Percentiles rank a stretch among this genome's conserved stretches.
These are phyloP conservation scores for Gallinago jamesoni DNA, from an alignment of 2,113 vertebrate species.

Conservation along the genomic window DNA sequence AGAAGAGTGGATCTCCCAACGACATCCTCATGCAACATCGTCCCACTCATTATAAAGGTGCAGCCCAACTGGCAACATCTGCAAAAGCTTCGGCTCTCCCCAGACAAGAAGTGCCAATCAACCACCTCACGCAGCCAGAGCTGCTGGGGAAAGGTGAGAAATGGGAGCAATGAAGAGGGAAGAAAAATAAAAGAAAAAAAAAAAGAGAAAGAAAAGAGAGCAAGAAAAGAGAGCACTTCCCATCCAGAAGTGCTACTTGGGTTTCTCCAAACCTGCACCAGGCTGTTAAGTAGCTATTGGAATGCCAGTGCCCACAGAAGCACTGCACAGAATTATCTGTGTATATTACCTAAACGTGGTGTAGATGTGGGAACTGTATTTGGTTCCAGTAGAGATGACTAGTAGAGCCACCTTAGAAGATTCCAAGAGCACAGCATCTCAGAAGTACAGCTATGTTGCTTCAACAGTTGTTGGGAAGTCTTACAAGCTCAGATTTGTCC, in stretches of 20 bases:
- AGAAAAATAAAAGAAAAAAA: background rate
- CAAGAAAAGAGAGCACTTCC: background rate
- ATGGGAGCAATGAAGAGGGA: background rate
- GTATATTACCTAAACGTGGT: rapidly evolving
- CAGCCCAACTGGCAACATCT: background rate
- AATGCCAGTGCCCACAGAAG: background rate
- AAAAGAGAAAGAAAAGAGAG: background rate
- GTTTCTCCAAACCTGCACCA: background rate
- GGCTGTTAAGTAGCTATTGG: background rate
- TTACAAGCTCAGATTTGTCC: background rate
- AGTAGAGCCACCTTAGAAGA: background rate
- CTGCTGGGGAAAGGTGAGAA: background rate
- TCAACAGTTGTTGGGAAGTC: background rate
- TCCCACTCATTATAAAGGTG: background rate
- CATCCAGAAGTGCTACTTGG: background rate
- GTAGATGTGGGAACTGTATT: background rate
- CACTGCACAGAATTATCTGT: background rate
- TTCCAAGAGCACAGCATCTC: background rate
- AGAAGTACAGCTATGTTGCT: background rate
- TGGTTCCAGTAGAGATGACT: background rate
- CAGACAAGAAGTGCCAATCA: background rate
- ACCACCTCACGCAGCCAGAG: background rate
- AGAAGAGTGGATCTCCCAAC: background rate
- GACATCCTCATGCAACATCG: background rate
- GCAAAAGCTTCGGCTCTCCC: background rate